A percentile compares a stretch with the other conserved stretches of the same genome.
These are phyloP conservation scores for Sinocyclocheilus rhinocerous DNA, from an alignment of 2,113 vertebrate species.

Conservation along the genomic window DNA sequence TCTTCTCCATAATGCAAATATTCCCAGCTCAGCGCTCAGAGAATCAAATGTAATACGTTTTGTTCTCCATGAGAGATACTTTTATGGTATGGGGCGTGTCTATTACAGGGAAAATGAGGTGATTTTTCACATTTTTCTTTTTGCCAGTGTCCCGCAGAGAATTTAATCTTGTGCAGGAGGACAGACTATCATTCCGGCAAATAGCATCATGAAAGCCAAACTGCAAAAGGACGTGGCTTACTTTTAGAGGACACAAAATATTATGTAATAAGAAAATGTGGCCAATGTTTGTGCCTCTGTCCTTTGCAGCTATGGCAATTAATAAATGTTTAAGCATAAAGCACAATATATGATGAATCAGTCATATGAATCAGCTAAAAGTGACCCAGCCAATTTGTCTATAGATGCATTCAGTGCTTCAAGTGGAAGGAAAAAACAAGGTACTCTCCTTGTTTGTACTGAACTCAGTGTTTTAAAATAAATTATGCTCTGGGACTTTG, in stretches of 20 bases:
- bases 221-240: not conserved
- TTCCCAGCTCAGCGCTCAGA: constrained; percentile 39
- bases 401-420: not conserved
- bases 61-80: constrained; percentile 22
- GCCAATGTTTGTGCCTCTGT: not conserved
- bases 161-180: constrained; percentile 9
- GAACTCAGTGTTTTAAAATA: not conserved
- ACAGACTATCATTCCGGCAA: constrained; percentile 11
- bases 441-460: not conserved
- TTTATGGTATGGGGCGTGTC: constrained; percentile 31
- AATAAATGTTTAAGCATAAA: not conserved
- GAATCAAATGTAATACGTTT: constrained; percentile 37
- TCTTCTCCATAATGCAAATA: constrained; percentile 36
- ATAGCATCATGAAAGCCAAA: constrained; percentile 12
- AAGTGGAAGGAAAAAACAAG: not conserved
- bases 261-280: not conserved
- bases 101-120: constrained; percentile 47
- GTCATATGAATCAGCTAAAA: constrained; percentile 10
- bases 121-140: constrained; percentile 45
- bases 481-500: not conserved
- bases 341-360: not conserved
- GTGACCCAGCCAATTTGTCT: not conserved
- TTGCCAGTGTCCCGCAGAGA: not conserved
- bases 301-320: not conserved
- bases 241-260: not conserved